These are phyloP conservation scores for Burhinus oedicnemus DNA, from an alignment of 2,113 vertebrate species.

Conservation along the genomic window DNA sequence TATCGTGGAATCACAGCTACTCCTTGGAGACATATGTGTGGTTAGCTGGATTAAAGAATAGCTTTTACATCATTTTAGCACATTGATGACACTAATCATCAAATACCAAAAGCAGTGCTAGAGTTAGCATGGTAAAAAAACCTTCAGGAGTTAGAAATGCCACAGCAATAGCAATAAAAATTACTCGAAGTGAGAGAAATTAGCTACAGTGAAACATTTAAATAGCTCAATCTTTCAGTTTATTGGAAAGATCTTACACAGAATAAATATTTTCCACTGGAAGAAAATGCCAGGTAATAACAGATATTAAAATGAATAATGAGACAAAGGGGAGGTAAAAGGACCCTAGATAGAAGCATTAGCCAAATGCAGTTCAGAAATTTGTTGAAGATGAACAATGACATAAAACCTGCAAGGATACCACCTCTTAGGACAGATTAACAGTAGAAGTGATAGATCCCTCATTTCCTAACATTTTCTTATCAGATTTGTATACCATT, in stretches of 20 bases:
- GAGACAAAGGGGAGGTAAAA: not conserved
- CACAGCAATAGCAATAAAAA: not conserved
- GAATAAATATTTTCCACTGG: not conserved
- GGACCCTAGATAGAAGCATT: not conserved
- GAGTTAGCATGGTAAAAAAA: not conserved
- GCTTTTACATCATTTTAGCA: not conserved
- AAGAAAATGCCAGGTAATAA: not conserved
- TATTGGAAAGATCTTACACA: not conserved
- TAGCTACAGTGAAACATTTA: not conserved
- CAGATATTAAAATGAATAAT: not conserved
- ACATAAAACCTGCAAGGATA: not conserved
- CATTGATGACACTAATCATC: not conserved
- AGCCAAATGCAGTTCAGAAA: not conserved
- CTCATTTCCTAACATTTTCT: not conserved
- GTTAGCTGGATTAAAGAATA: not conserved
- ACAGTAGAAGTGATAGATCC: not conserved
- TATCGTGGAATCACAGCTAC: not conserved
- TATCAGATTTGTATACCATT: not conserved
- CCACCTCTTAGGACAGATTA: not conserved
- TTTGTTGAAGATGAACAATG: not conserved
- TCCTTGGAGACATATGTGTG: not conserved
- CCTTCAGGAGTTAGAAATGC: not conserved
- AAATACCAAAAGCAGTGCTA: not conserved
- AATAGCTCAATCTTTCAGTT: not conserved
- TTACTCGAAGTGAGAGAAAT: not conserved